Evolutionary conservation across 2,113 vertebrate species (phyloP).

Genomic region (Dendrocopos noguchii): DNA sequence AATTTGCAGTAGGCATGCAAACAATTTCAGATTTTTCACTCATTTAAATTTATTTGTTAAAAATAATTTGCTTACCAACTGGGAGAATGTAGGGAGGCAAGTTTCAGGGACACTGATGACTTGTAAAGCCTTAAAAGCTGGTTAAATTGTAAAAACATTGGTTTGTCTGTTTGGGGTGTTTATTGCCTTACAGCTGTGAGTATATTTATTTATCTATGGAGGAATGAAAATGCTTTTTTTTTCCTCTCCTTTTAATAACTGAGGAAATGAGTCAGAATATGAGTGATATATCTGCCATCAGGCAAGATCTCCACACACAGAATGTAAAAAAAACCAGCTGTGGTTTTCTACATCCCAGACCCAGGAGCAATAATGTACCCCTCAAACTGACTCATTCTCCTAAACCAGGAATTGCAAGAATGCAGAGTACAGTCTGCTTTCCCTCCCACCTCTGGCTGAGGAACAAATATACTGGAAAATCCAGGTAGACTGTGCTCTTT

Average conservation of each 20-base stretch:
- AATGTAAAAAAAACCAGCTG: neutral
- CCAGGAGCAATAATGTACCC: neutral
- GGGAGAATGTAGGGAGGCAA: fast-evolving
- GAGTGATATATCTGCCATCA: neutral
- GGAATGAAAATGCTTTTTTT: neutral
- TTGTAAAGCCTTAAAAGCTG: neutral
- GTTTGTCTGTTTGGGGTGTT: neutral
- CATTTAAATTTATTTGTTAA: neutral
- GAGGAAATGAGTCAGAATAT: neutral
- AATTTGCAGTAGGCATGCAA: neutral
- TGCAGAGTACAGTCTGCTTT: neutral
- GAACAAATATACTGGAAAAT: neutral
- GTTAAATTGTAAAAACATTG: neutral
- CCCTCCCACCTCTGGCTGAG: neutral
- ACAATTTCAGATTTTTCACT: neutral
- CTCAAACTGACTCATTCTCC: neutral
- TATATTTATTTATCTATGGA: neutral
- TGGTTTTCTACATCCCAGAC: neutral
- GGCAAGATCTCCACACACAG: neutral
- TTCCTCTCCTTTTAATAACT: neutral
- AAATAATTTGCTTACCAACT: neutral
- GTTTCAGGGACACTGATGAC: neutral
- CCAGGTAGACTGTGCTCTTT: neutral
- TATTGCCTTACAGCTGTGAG: neutral
- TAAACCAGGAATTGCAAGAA: neutral